A percentile compares a stretch with the other conserved stretches of the same genome.
Evolutionary conservation across 1,140 invertebrate genomes (phyloP).

Genomic region (Drosophila nikananu): DNA sequence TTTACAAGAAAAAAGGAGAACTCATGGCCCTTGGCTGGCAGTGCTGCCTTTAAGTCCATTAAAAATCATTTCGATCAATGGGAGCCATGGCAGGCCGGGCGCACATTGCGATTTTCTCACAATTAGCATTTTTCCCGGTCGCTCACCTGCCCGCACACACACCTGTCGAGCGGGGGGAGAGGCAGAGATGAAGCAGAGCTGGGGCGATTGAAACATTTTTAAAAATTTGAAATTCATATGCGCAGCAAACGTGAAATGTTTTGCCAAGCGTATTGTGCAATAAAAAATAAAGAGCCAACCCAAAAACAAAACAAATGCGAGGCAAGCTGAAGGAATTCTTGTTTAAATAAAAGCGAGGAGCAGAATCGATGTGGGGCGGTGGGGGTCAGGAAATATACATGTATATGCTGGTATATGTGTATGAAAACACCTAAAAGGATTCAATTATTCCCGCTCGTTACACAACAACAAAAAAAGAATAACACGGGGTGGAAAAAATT

Average conservation of each 20-base stretch:
- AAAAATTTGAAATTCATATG: conserved; percentile 84
- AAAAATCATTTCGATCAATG: conserved; percentile 80
- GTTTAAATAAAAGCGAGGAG: conserved; percentile 58
- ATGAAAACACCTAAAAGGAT: conserved; percentile 83
- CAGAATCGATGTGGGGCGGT: conserved; percentile 13
- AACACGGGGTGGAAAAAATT: conserved; percentile 55
- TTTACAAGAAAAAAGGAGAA: conserved; percentile 44
- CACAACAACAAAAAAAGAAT: conserved; percentile 64
- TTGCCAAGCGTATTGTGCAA: conserved; percentile 81
- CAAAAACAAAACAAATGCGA: conserved; percentile 38
- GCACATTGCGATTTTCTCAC: conserved; percentile 80
- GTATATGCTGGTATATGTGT: conserved; percentile 19
- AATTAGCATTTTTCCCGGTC: conserved; percentile 72
- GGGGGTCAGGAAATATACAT: conserved; percentile 51
- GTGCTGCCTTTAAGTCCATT: conserved; percentile 71
- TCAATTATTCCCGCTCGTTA: conserved; percentile 84
- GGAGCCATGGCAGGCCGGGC: conserved; percentile 36
- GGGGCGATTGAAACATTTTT: conserved; percentile 78
- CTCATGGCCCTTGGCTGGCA: conserved; percentile 59
- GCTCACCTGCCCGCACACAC: conserved; percentile 14
- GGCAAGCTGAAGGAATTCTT: conserved; percentile 45
- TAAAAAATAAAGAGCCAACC: conserved; percentile 70
- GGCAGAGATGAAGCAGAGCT: neutral
- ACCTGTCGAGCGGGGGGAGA: conserved; percentile 14
- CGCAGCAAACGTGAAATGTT: conserved; percentile 83